Evolutionary conservation across 2,797 vertebrate genomes (phyloP), one percentile per base, ranked within the genome.

Genomic region (Clarias fuscus): DNA sequence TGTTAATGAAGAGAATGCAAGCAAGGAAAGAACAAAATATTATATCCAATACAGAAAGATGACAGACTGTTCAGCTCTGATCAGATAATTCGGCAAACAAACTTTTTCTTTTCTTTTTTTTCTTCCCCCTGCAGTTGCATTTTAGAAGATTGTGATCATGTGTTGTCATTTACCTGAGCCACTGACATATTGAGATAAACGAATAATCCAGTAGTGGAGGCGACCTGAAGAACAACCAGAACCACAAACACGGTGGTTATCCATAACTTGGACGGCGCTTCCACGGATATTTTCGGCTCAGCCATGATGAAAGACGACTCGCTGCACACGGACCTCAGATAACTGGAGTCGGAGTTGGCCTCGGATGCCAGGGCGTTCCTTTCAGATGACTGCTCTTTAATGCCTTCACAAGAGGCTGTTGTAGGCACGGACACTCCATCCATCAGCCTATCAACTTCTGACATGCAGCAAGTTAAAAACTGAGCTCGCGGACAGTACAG

Each of bases 181-280:
- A 94, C 88, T 79, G 93, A 92, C 88, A 90, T 88, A 81, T 91
- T 91, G 86, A 95, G 93, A 85, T 93, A 93, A 56, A 94, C 88
- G 90, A 95, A 94, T 86, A 94, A 91, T 62, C 91, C 92, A 2
- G 93, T 93, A 61, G 92, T 92, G 64, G 91, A 93, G 24, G 92
- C 91, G 64, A 95, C 85, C 86, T 95, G 92, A 30, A 95, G 86
- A 27, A 93, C 90, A 58, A 94, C 76, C 84, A 94, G 90, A 68
- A 91, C 89, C 78, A 93, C 86, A 27, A 93, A 89, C 22, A 92
- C 91, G 86, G 92, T 90, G 68, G 89, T 91, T 75, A 94, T 88
- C 92, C 92, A 92, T 5, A 93, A 22, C 75, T 84, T 91, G 22
- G 88, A 79, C 27, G 89, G 84, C 2, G 85, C 73, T 48, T 91